Evolutionary conservation across 1,140 invertebrate species (phyloP), one percentile per base, ranked within the genome.

Genomic region (Arion vulgaris): DNA sequence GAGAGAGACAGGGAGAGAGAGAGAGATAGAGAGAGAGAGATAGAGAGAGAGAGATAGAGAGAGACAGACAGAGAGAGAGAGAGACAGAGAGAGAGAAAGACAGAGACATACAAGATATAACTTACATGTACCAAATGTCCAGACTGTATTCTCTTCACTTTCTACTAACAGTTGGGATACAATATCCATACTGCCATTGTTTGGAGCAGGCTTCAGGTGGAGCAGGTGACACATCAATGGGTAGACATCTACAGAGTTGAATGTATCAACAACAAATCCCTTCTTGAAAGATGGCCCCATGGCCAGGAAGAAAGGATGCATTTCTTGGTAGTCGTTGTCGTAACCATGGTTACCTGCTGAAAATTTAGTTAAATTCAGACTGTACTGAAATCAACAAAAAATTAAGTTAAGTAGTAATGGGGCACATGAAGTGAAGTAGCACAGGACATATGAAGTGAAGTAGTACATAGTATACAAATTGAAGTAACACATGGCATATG

Each of bases 241-340:
- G 88, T 94, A 95, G 41, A 96, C 88, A 88, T 96, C 95, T 1
- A 95, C 92, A 83, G 93, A 95, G 49, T 94, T 89, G 86, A 96
- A 95, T 5, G 94, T 94, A 1, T 93, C 83, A 17, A 88, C 87
- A 15, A 36, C 84, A 80, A 93, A 93, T 36, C 93, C 89, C 71
- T 90, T 85, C 85, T 93, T 92, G 89, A 96, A 94, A 41, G 93
- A 91, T 68, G 95, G 95, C 17, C 95, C 95, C 77, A 92, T 91
- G 0, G 95, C 95, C 82, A 96, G 93, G 86, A 96, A 96, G 83
- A 95, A 94, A 38, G 95, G 94, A 88, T 94, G 93, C 95, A 96
- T 96, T 71, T 87, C 84, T 51, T 74, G 53, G 1, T 88, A 68
- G 76, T 83, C 86, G 84, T 89, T 91, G 85, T 88, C 84, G 68